phyloP scores from a whole-genome alignment of 2,888 invertebrate species.

The Dicranocentrus wangi region DNA sequence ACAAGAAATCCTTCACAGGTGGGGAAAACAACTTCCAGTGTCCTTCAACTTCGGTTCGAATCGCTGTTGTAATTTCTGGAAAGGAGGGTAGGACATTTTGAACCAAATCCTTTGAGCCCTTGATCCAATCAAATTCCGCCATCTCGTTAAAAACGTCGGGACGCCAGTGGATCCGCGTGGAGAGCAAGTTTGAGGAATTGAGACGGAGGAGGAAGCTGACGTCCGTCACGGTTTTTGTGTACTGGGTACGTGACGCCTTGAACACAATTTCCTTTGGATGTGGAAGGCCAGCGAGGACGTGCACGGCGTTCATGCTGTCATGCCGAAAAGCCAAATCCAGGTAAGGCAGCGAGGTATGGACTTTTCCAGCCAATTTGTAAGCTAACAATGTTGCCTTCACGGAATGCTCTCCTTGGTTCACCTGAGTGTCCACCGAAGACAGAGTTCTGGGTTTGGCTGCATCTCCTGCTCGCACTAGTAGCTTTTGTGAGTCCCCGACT shows the following conservation, averaged over 20 bases:
- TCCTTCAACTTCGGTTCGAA: constrained; percentile 63
- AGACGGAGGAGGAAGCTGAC: constrained; percentile 72
- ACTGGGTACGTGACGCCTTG: constrained; percentile 71
- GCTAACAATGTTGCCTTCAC: background rate
- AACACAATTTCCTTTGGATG: constrained; percentile 73
- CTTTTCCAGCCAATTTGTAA: constrained; percentile 28
- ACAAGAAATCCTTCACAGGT: constrained; percentile 22
- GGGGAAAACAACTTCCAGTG: constrained; percentile 59
- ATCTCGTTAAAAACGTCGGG: constrained; percentile 71
- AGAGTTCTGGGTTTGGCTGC: constrained; percentile 27
- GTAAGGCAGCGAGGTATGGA: constrained; percentile 58
- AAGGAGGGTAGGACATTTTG: constrained; percentile 28
- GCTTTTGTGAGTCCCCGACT: background rate
- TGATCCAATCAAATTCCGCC: constrained; percentile 44
- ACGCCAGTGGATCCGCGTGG: constrained; percentile 73
- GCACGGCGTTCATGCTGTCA: constrained; percentile 57
- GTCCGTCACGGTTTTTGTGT: constrained; percentile 72
- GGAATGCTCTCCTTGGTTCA: constrained; percentile 1
- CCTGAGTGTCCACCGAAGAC: constrained; percentile 1
- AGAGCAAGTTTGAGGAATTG: constrained; percentile 73
- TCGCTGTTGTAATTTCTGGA: constrained; percentile 19
- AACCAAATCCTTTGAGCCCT: constrained; percentile 19
- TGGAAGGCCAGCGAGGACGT: constrained; percentile 73
- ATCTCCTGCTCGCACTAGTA: constrained; percentile 33
- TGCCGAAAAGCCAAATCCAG: constrained; percentile 57